A percentile compares a stretch with the other conserved stretches of the same genome.
phyloP scores from a whole-genome alignment of 2,888 invertebrate species.

The Thereva nobilitata region DNA sequence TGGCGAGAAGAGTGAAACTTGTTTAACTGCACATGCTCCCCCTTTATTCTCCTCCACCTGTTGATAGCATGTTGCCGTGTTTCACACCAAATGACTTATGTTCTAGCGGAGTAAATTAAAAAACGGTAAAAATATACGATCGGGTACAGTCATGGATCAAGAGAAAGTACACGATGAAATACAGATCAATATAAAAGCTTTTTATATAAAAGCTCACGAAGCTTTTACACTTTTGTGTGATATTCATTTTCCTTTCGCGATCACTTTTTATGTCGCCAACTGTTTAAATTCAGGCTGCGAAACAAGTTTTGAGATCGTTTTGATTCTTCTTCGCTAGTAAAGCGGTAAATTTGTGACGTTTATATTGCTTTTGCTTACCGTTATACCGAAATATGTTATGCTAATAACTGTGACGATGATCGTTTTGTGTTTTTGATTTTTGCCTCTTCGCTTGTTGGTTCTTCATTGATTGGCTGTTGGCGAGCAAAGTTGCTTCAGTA shows the following conservation, averaged over 20 bases:
- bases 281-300: conserved; percentile 10
- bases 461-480: conserved; percentile 5
- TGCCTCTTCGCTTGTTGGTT: conserved; percentile 6
- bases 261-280: conserved; percentile 14
- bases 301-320: background rate
- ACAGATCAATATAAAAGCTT: background rate
- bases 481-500: background rate
- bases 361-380: conserved; percentile 35
- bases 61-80: background rate
- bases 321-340: conserved; percentile 11
- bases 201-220: conserved; percentile 1
- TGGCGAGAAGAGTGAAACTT: conserved; percentile 18
- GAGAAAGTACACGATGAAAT: conserved; percentile 6
- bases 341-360: conserved; percentile 42
- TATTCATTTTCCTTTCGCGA: conserved; percentile 1
- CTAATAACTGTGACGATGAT: conserved; percentile 37
- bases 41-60: background rate
- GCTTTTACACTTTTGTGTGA: background rate
- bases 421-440: conserved; percentile 30
- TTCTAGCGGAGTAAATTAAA: background rate
- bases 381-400: conserved; percentile 39
- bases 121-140: conserved; percentile 30
- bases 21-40: background rate
- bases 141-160: background rate
- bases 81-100: background rate